phyloP scores from a whole-genome alignment of 2,888 invertebrate genomes.

The Argyra leucocephala region DNA sequence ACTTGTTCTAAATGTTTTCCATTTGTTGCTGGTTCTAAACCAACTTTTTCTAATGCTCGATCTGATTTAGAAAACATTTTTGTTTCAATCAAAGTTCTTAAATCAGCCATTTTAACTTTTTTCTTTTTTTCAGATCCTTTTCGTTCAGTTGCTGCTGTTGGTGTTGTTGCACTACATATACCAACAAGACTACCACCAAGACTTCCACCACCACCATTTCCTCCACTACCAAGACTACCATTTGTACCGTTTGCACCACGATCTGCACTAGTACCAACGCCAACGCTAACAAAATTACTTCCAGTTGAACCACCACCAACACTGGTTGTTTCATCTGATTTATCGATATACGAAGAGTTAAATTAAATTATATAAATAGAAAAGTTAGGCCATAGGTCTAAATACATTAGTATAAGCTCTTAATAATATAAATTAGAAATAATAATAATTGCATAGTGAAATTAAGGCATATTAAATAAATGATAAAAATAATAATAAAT shows the following conservation, averaged over 20 bases:
- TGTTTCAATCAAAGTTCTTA: conserved; percentile 85
- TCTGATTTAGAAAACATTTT: conserved; percentile 85
- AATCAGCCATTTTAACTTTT: conserved; percentile 83
- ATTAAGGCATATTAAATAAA: no score
- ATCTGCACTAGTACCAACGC: not conserved
- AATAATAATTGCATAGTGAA: no score
- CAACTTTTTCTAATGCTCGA: conserved; percentile 81
- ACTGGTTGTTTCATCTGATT: conserved; percentile 20
- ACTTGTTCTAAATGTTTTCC: conserved; percentile 56
- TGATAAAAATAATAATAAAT: no score
- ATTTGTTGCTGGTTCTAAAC: conserved; percentile 51
- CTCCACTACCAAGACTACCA: not conserved
- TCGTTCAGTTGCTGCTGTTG: conserved; percentile 41
- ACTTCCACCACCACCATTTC: not conserved
- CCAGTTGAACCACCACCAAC: not conserved
- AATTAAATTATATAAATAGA: no score
- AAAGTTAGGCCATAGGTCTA: no score
- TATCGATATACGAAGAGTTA: conserved; percentile 18
- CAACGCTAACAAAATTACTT: not conserved
- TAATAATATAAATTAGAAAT: no score
- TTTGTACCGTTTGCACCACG: not conserved
- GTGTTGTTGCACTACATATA: not conserved
- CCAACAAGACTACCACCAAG: not conserved
- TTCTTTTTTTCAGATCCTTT: conserved; percentile 77
- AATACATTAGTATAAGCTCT: no score